phyloP scores from a whole-genome alignment of 2,113 vertebrate genomes.

The Phalacrocorax pelagicus region DNA sequence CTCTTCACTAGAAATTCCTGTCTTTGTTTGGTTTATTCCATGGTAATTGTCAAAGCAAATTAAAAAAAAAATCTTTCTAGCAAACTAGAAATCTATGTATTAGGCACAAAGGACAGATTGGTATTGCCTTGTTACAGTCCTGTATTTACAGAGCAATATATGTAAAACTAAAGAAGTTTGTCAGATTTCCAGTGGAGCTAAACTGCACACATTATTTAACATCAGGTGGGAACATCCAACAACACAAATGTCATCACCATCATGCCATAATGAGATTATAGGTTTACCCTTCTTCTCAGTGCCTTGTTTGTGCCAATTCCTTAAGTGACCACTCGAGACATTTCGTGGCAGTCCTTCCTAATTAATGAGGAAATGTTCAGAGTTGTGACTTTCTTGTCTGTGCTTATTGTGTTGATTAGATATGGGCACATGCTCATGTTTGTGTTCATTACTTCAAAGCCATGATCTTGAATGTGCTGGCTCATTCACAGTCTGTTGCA shows the following conservation, averaged over 20 bases:
- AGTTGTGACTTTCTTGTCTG: not conserved
- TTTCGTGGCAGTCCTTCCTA: not conserved
- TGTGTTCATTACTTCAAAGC: not conserved
- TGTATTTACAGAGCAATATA: not conserved
- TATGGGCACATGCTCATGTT: not conserved
- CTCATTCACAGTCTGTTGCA: not conserved
- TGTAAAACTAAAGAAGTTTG: not conserved
- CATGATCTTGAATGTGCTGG: not conserved
- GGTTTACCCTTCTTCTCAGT: not conserved
- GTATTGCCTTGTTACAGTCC: not conserved
- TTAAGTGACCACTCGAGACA: not conserved
- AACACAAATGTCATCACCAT: not conserved
- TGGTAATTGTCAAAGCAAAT: not conserved
- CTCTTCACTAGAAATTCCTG: not conserved
- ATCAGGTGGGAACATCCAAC: not conserved
- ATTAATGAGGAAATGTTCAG: slow-evolving; percentile 4
- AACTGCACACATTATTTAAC: not conserved
- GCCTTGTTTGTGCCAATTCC: not conserved
- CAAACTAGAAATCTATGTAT: not conserved
- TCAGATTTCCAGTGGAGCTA: not conserved
- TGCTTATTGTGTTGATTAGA: not conserved
- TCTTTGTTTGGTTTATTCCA: not conserved
- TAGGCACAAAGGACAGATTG: not conserved
- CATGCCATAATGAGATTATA: not conserved
- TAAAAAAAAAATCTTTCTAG: not conserved